Conservation (phyloP, 2,797 vertebrate genomes). For the Balearica regulorum region DNA sequence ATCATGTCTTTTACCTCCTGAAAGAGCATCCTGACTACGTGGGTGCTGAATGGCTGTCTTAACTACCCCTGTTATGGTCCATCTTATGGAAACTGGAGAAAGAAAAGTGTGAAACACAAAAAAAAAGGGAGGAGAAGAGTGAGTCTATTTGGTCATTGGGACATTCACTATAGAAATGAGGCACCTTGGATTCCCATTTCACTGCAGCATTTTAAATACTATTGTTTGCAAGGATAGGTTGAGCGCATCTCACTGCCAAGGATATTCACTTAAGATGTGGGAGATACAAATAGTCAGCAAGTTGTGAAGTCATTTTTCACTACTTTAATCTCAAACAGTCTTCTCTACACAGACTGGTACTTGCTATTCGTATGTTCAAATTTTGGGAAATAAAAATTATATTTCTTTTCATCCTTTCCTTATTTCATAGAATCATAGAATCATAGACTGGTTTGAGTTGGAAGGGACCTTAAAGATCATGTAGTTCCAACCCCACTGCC, state of each 20-base stretch:
- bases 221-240: not conserved
- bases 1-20: not conserved
- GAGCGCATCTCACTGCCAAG: not conserved
- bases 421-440: not conserved
- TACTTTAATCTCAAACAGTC: not conserved
- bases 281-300: not conserved
- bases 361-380: not conserved
- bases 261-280: not conserved
- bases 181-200: not conserved
- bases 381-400: not conserved
- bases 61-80: fast-evolving
- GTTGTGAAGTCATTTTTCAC: not conserved
- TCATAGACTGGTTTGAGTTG: too few relatives aligned
- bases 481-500: too few relatives aligned
- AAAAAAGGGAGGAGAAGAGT: not conserved
- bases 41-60: not conserved
- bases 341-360: not conserved
- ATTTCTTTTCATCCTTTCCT: not conserved
- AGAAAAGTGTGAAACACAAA: not conserved
- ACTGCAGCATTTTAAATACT: not conserved
- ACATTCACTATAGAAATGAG: not conserved
- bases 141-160: not conserved
- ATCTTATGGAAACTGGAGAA: not conserved
- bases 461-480: too few relatives aligned
- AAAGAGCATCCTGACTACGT: not conserved